Evolutionary conservation across 1,140 invertebrate genomes (phyloP).

Genomic region (Drosophila pruinosa): DNA sequence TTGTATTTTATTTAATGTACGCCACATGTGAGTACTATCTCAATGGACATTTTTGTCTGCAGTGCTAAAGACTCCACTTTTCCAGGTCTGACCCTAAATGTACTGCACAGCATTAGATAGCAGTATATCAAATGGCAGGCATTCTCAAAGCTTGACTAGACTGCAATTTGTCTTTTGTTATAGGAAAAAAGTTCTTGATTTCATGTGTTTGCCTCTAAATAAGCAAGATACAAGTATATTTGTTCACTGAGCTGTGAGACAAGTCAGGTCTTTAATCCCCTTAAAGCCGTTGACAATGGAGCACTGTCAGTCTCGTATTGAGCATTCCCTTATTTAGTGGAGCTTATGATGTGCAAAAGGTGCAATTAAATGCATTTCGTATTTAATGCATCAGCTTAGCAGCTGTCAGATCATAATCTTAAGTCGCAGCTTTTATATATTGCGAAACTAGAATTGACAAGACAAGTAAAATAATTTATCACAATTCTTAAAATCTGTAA

Average conservation of each 20-base stretch:
- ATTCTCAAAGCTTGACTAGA: background rate
- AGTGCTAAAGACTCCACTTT: background rate
- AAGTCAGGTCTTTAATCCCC: background rate
- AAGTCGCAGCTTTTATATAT: background rate
- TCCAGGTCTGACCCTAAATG: background rate
- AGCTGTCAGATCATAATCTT: background rate
- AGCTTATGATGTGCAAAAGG: background rate
- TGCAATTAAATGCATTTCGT: background rate
- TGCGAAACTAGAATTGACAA: background rate
- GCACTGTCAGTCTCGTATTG: background rate
- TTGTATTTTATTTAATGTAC: background rate
- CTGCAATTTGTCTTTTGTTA: constrained; percentile 20
- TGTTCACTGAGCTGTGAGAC: background rate
- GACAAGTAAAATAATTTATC: too few relatives aligned
- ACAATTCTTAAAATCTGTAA: too few relatives aligned
- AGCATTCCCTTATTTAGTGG: background rate
- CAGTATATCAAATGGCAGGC: constrained; percentile 8
- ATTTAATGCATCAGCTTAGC: background rate
- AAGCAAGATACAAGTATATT: background rate
- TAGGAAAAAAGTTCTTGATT: background rate
- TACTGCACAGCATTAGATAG: background rate
- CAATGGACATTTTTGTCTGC: constrained; percentile 21
- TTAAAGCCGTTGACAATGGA: constrained; percentile 1
- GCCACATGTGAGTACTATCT: background rate
- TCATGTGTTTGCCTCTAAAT: background rate